Evolutionary conservation across 2,797 vertebrate genomes (phyloP).

Genomic region (Mastacembelus armatus): DNA sequence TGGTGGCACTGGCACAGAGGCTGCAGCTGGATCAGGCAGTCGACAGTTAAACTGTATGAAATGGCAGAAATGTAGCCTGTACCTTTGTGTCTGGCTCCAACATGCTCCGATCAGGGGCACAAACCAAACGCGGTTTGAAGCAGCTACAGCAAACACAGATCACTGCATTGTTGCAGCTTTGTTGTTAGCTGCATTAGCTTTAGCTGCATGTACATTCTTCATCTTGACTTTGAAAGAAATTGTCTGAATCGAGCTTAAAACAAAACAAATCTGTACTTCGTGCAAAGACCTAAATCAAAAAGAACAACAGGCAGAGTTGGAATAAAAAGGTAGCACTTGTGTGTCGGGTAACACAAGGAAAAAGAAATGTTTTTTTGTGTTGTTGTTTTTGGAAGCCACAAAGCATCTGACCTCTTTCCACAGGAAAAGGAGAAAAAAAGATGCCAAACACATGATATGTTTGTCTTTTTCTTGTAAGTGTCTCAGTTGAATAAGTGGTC

Average conservation of each 20-base stretch:
- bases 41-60: slow-evolving; percentile 13
- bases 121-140: too few species aligned
- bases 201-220: too few species aligned
- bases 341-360: background rate
- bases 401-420: slow-evolving; percentile 65
- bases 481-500: slow-evolving; percentile 71
- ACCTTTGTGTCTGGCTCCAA: slow-evolving; percentile 36
- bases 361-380: slow-evolving; percentile 16
- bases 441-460: slow-evolving; percentile 35
- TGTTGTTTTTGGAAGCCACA: slow-evolving; percentile 46
- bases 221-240: too few species aligned
- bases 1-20: slow-evolving; percentile 43
- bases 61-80: slow-evolving; percentile 1
- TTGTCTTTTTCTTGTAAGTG: slow-evolving; percentile 52
- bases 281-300: too few species aligned
- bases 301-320: too few species aligned
- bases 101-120: too few species aligned
- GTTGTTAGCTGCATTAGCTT: too few species aligned
- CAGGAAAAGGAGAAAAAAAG: slow-evolving; percentile 21
- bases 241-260: too few species aligned
- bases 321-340: background rate
- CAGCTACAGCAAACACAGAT: too few species aligned
- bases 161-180: too few species aligned
- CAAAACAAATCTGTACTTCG: too few species aligned
- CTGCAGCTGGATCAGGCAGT: slow-evolving; percentile 10